These are phyloP conservation scores for Villa cingulata DNA, from an alignment of 2,888 invertebrate genomes.

Conservation along the genomic window DNA sequence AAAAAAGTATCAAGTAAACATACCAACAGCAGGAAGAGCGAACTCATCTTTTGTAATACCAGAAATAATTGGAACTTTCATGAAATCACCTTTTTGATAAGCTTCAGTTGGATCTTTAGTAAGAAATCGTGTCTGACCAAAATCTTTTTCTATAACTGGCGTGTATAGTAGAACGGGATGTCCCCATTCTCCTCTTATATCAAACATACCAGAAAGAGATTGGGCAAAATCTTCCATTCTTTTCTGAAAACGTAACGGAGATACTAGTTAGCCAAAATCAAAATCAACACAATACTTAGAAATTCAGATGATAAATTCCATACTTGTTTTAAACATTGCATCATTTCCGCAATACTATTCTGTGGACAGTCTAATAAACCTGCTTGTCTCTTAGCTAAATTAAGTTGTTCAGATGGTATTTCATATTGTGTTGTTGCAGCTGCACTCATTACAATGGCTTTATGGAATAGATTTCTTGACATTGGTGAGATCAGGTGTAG, in stretches of 20 bases:
- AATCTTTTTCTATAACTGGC: constrained; percentile 51
- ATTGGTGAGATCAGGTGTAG: constrained; percentile 51
- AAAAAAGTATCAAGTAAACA: no score
- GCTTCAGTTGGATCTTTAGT: constrained; percentile 44
- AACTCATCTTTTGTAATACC: constrained; percentile 56
- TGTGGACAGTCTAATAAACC: constrained; percentile 44
- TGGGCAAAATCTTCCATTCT: background rate
- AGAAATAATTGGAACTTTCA: constrained; percentile 49
- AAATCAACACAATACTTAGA: background rate
- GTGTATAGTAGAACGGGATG: constrained; percentile 40
- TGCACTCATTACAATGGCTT: constrained; percentile 55
- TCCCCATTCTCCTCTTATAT: constrained; percentile 27
- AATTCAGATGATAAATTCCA: constrained; percentile 8
- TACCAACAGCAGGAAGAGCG: constrained; percentile 46
- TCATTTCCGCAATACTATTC: constrained; percentile 39
- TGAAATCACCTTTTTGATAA: constrained; percentile 42
- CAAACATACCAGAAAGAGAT: constrained; percentile 30
- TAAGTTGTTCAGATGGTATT: constrained; percentile 38
- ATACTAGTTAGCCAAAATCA: background rate
- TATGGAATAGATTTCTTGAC: constrained; percentile 54
- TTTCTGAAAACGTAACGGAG: no score
- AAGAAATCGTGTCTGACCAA: constrained; percentile 54
- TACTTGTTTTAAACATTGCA: constrained; percentile 46
- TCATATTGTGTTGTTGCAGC: constrained; percentile 43
- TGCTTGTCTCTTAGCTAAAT: constrained; percentile 50